A percentile compares a stretch with the other conserved stretches of the same genome.
phyloP scores from a whole-genome alignment of 2,113 vertebrate species.

The Cranoglanis bouderius region DNA sequence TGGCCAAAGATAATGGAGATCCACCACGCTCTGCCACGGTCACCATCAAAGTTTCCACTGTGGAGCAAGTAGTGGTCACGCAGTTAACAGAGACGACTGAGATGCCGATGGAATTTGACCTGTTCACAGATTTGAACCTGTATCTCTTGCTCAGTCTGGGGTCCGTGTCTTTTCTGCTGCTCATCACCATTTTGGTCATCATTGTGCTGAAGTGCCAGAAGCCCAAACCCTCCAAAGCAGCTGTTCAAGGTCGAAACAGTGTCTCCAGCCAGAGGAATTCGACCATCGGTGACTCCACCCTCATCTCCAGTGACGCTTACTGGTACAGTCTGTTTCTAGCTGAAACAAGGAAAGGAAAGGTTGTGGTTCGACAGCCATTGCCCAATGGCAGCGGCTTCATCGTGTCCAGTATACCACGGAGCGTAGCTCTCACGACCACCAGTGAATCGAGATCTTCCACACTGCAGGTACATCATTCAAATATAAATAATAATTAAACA shows the following conservation, averaged over 20 bases:
- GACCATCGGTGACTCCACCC: constrained; percentile 74
- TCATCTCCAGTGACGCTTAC: constrained; percentile 78
- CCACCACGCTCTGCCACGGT: constrained; percentile 75
- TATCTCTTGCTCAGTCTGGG: constrained; percentile 75
- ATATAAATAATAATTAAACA: not conserved
- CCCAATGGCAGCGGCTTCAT: constrained; percentile 74
- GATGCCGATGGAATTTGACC: constrained; percentile 68
- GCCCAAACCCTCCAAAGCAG: constrained; percentile 63
- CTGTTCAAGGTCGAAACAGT: constrained; percentile 65
- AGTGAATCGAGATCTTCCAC: constrained; percentile 76
- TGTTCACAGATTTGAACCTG: constrained; percentile 74
- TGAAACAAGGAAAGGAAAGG: constrained; percentile 76
- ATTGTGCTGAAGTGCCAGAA: constrained; percentile 76
- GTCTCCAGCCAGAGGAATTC: constrained; percentile 75
- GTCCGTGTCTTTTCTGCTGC: constrained; percentile 72
- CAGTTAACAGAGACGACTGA: constrained; percentile 74
- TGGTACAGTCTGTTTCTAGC: constrained; percentile 78
- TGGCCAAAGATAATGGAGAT: constrained; percentile 76
- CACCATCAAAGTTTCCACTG: constrained; percentile 74
- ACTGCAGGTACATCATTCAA: constrained; percentile 68
- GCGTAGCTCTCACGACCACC: constrained; percentile 71
- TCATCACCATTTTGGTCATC: constrained; percentile 75
- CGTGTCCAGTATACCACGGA: constrained; percentile 77
- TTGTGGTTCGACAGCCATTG: constrained; percentile 74
- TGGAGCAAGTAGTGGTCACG: constrained; percentile 63